Base-by-base conservation (phyloP, 2,888 invertebrate genomes). In the Myopa testacea region DNA sequence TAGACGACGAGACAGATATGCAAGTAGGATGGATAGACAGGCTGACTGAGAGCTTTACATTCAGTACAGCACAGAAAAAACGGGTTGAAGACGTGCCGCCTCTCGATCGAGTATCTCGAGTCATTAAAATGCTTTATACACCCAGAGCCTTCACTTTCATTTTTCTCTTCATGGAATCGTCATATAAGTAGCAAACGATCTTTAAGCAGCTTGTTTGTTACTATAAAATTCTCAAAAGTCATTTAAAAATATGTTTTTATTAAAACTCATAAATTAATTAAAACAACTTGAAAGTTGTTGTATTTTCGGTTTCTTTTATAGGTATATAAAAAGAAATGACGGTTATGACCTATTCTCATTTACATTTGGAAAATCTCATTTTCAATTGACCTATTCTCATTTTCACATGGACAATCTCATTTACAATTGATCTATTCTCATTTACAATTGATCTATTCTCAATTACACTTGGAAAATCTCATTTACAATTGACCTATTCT, bases 201-300 rank as follows among this genome's bases (percentile, higher is more conserved):
- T 74, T 74, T 65, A 74, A 65, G 65, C 37, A 50, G 74, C 74
- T 74, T 74, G 74, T n/a, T 74, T 74, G 74, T 74, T n/a, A n/a
- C n/a, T n/a, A n/a, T 74, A 74, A 74, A 65, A 63, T 63, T 74
- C 52, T 74, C 63, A 74, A 74, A 74, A 74, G 65, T 74, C 45
- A 74, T 74, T 74, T 74, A 74, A 74, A 65, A 74, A 74, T 74
- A 74, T 65, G 65, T 73, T 73, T 73, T 73, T 73, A 62, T 74
- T 74, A 50, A 74, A 74, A 74, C 74, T 65, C 74, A 74, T 74
- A 74, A 74, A 74, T 74, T 63, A 74, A 74, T 74, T 74, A 74
- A 74, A 74, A 74, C 26, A 74, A 65, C 74, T 74, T 38, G 38
- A 12, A 6, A 72, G 38, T 72, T n/a, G 65, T 65, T 65, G 40